Conservation (phyloP, 2,797 vertebrate genomes). For the Bradypodion ventrale region DNA sequence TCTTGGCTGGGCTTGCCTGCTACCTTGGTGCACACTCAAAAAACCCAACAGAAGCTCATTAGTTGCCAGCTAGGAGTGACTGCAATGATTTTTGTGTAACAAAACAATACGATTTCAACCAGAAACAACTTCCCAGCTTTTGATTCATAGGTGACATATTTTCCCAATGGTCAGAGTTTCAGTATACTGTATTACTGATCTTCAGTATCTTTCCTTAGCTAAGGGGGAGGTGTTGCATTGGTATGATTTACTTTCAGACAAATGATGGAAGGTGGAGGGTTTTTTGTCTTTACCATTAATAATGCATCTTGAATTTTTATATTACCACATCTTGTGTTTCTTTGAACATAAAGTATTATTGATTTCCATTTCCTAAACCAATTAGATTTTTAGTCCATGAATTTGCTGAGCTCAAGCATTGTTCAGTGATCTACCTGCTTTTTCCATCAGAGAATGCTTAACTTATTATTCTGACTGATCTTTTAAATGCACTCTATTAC, state of each 20-base stretch:
- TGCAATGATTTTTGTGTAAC: too few relatives aligned
- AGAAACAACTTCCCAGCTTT: background rate
- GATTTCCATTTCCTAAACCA: constrained; percentile 41
- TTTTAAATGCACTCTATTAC: background rate
- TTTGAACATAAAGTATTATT: constrained; percentile 38
- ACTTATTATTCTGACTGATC: constrained; percentile 15
- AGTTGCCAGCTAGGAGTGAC: too few relatives aligned
- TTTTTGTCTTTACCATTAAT: background rate
- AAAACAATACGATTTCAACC: too few relatives aligned
- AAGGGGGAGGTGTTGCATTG: background rate
- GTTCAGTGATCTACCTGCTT: background rate
- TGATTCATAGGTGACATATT: too few relatives aligned
- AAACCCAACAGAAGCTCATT: too few relatives aligned
- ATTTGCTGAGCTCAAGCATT: constrained; percentile 27
- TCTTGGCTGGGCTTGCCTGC: too few relatives aligned
- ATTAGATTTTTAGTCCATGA: constrained; percentile 18
- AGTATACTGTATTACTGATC: background rate
- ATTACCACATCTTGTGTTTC: background rate
- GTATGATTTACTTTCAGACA: background rate
- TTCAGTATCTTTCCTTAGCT: background rate
- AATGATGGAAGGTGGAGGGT: background rate
- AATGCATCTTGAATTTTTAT: constrained; percentile 21
- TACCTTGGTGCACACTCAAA: too few relatives aligned
- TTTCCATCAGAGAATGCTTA: constrained; percentile 22
- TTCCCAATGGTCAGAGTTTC: background rate